Conservation (phyloP, 1,140 invertebrate species). For the Drosophila elegans region DNA sequence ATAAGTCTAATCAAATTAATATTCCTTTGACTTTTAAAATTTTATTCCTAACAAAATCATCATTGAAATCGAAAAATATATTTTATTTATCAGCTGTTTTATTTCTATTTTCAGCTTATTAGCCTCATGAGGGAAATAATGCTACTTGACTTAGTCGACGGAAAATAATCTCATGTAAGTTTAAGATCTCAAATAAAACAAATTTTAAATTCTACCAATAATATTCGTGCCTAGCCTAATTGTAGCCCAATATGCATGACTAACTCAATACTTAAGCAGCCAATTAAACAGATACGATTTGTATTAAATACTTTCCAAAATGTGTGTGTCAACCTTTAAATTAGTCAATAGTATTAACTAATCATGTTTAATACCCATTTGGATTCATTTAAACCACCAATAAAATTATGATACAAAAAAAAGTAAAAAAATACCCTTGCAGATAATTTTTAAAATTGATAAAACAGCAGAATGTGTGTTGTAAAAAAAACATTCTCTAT, state of each 20-base stretch:
- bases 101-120: conserved; percentile 21
- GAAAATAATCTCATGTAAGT: conserved; percentile 33
- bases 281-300: conserved; percentile 27
- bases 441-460: conserved; percentile 16
- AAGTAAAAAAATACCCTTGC: conserved; percentile 16
- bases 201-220: conserved; percentile 17
- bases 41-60: too few species aligned
- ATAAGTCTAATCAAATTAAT: too few species aligned
- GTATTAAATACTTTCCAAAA: conserved; percentile 13
- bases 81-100: not conserved
- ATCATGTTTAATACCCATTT: conserved; percentile 6
- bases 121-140: conserved; percentile 34
- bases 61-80: too few species aligned
- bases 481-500: not conserved
- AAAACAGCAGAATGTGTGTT: not conserved
- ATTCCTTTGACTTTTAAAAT: too few species aligned
- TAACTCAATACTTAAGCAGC: conserved; percentile 38
- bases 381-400: not conserved
- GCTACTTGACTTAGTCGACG: conserved; percentile 38
- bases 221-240: conserved; percentile 35
- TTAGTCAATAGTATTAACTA: conserved; percentile 16
- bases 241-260: conserved; percentile 37
- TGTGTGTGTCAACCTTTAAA: conserved; percentile 32
- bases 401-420: not conserved
- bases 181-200: not conserved